These are phyloP conservation scores for Xestia c-nigrum DNA, from an alignment of 2,888 invertebrate genomes.

Conservation along the genomic window DNA sequence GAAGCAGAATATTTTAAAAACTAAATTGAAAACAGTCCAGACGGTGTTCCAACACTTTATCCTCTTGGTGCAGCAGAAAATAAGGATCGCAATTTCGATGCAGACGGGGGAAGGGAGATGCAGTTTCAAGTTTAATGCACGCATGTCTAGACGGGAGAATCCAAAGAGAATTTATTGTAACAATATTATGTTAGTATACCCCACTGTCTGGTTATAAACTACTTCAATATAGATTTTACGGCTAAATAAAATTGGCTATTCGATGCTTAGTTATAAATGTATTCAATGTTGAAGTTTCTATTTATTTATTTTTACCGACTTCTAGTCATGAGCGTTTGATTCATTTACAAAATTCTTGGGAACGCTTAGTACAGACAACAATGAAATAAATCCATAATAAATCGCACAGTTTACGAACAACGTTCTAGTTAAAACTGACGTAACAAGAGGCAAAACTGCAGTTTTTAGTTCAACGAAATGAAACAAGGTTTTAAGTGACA, in stretches of 20 bases:
- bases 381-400: conserved; percentile 61
- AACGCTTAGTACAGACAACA: conserved; percentile 58
- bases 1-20: conserved; percentile 60
- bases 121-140: conserved; percentile 70
- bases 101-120: conserved; percentile 61
- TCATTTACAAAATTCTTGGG: conserved; percentile 53
- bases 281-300: conserved; percentile 21
- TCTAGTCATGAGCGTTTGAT: conserved; percentile 48
- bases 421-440: conserved; percentile 45
- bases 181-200: conserved; percentile 57
- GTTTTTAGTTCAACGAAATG: conserved; percentile 36
- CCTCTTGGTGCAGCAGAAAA: conserved; percentile 50
- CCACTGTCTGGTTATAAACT: conserved; percentile 43
- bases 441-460: conserved; percentile 41
- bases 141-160: conserved; percentile 78
- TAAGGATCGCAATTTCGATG: conserved; percentile 59
- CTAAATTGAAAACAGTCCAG: conserved; percentile 69
- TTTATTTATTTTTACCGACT: conserved; percentile 26
- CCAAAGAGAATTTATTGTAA: conserved; percentile 59
- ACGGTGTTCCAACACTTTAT: conserved; percentile 60
- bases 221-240: conserved; percentile 43
- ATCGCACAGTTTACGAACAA: conserved; percentile 45
- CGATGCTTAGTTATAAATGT: conserved; percentile 17
- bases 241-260: conserved; percentile 46
- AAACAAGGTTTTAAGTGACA: conserved; percentile 27